These are phyloP conservation scores for Choristoneura rosaceana DNA, from an alignment of 2,888 invertebrate species.

Conservation along the genomic window DNA sequence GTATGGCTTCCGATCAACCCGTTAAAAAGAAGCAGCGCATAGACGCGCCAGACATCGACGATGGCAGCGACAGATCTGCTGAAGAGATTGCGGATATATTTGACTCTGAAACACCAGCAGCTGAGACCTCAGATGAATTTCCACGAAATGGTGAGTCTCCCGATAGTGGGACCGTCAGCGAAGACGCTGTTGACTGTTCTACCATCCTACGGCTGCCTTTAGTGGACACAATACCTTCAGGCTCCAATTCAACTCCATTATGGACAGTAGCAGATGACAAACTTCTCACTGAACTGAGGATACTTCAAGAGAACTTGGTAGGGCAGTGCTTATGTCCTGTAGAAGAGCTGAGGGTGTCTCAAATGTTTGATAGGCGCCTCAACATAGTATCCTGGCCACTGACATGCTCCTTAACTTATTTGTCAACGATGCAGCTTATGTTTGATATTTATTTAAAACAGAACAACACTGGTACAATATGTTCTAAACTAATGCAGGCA, in stretches of 20 bases:
- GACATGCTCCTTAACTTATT: constrained; percentile 88
- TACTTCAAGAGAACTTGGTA: constrained; percentile 88
- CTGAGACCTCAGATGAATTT: constrained; percentile 77
- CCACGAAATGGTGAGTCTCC: constrained; percentile 79
- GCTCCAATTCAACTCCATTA: constrained; percentile 66
- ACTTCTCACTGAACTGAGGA: constrained; percentile 81
- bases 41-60: constrained; percentile 87
- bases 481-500: constrained; percentile 91
- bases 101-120: constrained; percentile 70
- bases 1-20: constrained; percentile 92
- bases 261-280: constrained; percentile 76
- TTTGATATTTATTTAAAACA: constrained; percentile 95
- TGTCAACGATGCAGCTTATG: constrained; percentile 93
- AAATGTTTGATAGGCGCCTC: constrained; percentile 88
- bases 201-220: constrained; percentile 70
- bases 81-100: constrained; percentile 80
- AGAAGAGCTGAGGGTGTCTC: constrained; percentile 88
- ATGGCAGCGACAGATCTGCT: constrained; percentile 80
- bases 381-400: constrained; percentile 80
- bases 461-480: constrained; percentile 92
- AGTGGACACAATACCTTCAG: constrained; percentile 74
- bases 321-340: constrained; percentile 92
- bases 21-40: constrained; percentile 93
- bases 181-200: constrained; percentile 82
- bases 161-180: constrained; percentile 81